phyloP scores from a whole-genome alignment of 2,797 vertebrate species.

The Melanotaenia maccullochi region DNA sequence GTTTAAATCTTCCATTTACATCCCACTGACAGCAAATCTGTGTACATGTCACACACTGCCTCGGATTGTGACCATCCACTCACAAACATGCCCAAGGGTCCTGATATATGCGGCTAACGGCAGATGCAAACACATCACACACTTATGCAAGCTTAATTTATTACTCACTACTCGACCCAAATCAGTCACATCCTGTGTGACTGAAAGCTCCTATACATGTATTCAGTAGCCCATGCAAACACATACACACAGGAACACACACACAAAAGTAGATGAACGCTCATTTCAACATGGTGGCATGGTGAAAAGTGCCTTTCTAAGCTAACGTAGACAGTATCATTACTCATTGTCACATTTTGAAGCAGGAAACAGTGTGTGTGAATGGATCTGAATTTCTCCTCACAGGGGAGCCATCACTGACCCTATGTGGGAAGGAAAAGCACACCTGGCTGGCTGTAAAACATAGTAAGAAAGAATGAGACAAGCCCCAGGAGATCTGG shows the following conservation, averaged over 20 bases:
- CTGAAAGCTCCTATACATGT: slow-evolving; percentile 53
- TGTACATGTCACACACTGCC: slow-evolving; percentile 58
- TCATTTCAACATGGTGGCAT: slow-evolving; percentile 26
- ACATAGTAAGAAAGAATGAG: slow-evolving; percentile 43
- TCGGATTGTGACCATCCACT: slow-evolving; percentile 58
- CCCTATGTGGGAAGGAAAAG: slow-evolving; percentile 36
- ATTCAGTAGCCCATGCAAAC: slow-evolving; percentile 54
- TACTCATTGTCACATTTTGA: slow-evolving; percentile 59
- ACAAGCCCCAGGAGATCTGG: slow-evolving; percentile 48
- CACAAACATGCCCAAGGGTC: slow-evolving; percentile 49
- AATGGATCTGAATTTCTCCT: slow-evolving; percentile 40
- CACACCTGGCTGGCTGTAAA: slow-evolving; percentile 46
- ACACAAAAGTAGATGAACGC: slow-evolving; percentile 35
- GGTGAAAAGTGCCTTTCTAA: slow-evolving; percentile 36
- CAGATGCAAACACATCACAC: slow-evolving; percentile 51
- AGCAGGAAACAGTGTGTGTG: slow-evolving; percentile 39
- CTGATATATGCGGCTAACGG: slow-evolving; percentile 52
- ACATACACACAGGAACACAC: slow-evolving; percentile 25
- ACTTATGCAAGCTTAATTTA: slow-evolving; percentile 69
- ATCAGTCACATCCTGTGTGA: slow-evolving; percentile 76
- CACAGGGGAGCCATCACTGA: slow-evolving; percentile 42
- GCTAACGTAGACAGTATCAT: slow-evolving; percentile 43
- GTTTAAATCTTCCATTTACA: slow-evolving; percentile 55
- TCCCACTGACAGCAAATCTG: slow-evolving; percentile 54
- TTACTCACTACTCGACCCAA: slow-evolving; percentile 79